Evolutionary conservation across 1,140 invertebrate genomes (phyloP).

Genomic region (Amphibalanus amphitrite): DNA sequence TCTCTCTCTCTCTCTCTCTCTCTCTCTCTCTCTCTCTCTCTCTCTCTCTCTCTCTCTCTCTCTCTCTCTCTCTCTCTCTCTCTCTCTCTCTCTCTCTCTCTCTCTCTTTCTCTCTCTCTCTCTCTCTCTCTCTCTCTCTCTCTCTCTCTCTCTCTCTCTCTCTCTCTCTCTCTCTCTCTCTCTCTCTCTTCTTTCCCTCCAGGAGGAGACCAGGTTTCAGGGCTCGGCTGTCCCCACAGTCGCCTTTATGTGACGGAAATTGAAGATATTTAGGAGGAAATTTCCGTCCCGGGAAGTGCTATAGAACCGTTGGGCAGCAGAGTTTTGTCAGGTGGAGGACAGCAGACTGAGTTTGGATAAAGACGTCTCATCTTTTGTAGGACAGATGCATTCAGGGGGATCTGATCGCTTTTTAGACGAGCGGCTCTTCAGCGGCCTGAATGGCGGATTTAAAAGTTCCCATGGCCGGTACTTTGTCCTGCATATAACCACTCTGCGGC

Average conservation of each 20-base stretch:
- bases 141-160: no score
- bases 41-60: no score
- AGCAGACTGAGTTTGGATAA: neutral
- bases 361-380: neutral
- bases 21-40: no score
- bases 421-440: neutral
- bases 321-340: neutral
- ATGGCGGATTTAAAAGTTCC: neutral
- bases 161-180: no score
- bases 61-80: no score
- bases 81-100: no score
- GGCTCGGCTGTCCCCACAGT: neutral
- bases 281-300: neutral
- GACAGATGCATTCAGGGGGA: neutral
- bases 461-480: neutral
- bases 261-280: slow-evolving; percentile 2
- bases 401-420: neutral
- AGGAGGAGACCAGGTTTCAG: no score
- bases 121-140: no score
- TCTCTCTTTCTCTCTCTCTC: no score
- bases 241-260: neutral
- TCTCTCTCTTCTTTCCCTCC: no score
- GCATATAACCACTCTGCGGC: neutral
- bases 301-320: neutral
- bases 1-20: no score